phyloP scores from a whole-genome alignment of 2,888 invertebrate genomes.

The Piscicola geometra region DNA sequence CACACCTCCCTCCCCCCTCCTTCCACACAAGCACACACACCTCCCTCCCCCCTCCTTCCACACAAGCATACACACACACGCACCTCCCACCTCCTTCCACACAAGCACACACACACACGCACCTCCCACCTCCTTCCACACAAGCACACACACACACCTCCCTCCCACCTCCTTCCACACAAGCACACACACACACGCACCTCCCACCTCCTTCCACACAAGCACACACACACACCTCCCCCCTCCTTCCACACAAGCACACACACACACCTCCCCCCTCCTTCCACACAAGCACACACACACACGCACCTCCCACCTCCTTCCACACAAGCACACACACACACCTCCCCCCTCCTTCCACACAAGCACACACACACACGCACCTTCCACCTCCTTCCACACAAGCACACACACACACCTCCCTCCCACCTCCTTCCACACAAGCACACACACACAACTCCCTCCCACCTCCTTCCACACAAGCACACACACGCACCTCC shows the following conservation, averaged over 20 bases:
- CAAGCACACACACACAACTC: constrained; percentile 48
- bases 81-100: no score
- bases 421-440: no score
- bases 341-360: neutral
- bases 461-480: constrained; percentile 80
- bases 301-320: no score
- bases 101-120: neutral
- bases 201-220: no score
- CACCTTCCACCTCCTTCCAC: no score
- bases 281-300: no score
- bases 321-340: no score
- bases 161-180: no score
- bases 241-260: neutral
- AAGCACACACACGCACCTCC: neutral
- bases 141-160: constrained; percentile 6
- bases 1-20: no score
- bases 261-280: neutral
- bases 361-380: constrained; percentile 14
- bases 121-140: neutral
- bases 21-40: neutral
- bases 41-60: neutral
- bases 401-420: neutral
- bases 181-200: neutral
- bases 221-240: neutral
- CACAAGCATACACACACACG: constrained; percentile 11